These are phyloP conservation scores for Ylistrum balloti DNA, from an alignment of 1,140 invertebrate species.

Conservation along the genomic window DNA sequence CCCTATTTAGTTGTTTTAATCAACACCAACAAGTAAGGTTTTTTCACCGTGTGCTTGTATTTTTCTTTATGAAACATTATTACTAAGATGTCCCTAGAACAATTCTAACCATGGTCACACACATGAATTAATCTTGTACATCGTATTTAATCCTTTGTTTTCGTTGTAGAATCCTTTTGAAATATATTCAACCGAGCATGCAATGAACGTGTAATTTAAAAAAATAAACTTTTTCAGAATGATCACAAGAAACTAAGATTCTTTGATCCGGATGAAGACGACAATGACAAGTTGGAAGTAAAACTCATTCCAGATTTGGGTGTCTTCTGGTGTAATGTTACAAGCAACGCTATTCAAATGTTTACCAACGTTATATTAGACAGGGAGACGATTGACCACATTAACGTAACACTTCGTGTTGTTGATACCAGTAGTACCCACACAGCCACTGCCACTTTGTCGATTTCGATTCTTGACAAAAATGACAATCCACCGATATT, in stretches of 20 bases:
- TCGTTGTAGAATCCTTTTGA: no score
- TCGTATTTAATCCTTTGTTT: no score
- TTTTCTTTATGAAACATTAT: no score
- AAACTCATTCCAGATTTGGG: background rate
- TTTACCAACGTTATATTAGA: background rate
- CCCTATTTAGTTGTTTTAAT: no score
- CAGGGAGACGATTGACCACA: background rate
- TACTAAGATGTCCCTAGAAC: no score
- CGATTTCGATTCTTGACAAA: slow-evolving; percentile 53
- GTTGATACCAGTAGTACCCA: background rate
- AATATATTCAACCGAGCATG: no score
- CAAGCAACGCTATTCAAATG: background rate
- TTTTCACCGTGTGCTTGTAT: no score
- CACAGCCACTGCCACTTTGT: background rate
- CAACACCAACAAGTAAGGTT: no score
- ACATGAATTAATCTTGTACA: no score
- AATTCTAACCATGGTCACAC: no score
- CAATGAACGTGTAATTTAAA: no score
- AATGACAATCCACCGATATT: slow-evolving; percentile 67
- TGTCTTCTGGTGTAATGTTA: background rate
- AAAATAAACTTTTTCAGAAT: no score
- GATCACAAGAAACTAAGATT: background rate
- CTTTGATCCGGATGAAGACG: background rate
- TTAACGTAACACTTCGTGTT: background rate
- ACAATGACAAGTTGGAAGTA: background rate